Percentiles rank a stretch among this genome's conserved stretches.
Conservation (phyloP, 1,140 invertebrate genomes). For the Frieseomelitta varia region DNA sequence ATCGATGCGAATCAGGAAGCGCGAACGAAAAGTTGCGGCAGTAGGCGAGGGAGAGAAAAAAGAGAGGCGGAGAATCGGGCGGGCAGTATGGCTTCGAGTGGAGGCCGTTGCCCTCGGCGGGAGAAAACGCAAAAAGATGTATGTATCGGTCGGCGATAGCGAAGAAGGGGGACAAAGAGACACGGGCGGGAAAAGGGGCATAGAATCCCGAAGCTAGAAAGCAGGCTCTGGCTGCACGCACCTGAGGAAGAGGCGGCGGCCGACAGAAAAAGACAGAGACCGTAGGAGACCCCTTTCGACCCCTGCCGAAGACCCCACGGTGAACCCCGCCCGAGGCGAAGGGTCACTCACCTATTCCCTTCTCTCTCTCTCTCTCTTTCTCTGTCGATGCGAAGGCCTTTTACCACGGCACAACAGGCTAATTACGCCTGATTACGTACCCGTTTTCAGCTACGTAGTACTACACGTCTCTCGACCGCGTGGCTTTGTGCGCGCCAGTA, state of each 20-base stretch:
- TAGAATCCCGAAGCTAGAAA: constrained; percentile 67
- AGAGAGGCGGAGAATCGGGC: not conserved
- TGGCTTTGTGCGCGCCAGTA: constrained; percentile 1
- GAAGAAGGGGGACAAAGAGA: constrained; percentile 61
- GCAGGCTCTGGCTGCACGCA: constrained; percentile 49
- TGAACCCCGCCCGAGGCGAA: constrained; percentile 70
- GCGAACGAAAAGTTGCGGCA: not conserved
- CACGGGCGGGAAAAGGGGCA: constrained; percentile 55
- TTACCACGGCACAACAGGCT: constrained; percentile 71
- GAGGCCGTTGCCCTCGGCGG: constrained; percentile 52
- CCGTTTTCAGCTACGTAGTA: constrained; percentile 65
- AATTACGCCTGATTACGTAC: constrained; percentile 71
- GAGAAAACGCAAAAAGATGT: constrained; percentile 63
- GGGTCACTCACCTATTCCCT: constrained; percentile 76
- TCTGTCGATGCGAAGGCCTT: constrained; percentile 52
- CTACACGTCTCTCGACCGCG: constrained; percentile 5
- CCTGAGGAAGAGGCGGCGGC: constrained; percentile 34
- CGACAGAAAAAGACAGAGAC: constrained; percentile 51
- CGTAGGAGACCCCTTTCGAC: constrained; percentile 64
- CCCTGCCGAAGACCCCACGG: constrained; percentile 65
- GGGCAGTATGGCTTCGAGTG: not conserved
- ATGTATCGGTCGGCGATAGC: constrained; percentile 56
- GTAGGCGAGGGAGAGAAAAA: not conserved
- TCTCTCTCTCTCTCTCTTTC: constrained; percentile 60
- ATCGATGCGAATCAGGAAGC: not conserved